Evolutionary conservation across 2,113 vertebrate species (phyloP).

Genomic region (Ageneiosus marmoratus): DNA sequence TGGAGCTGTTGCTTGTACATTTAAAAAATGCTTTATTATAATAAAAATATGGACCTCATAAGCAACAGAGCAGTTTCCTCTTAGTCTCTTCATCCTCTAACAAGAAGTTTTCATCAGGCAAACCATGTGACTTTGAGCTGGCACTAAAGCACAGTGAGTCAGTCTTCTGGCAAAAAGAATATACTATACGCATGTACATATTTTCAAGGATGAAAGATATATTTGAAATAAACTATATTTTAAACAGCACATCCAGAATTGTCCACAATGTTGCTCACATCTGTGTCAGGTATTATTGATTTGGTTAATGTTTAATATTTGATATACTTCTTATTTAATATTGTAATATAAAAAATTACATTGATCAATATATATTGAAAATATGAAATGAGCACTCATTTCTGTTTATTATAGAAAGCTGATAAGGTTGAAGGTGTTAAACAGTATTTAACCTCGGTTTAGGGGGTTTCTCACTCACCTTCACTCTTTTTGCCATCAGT

Average conservation of each 20-base stretch:
- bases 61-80: background rate
- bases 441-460: background rate
- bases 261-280: background rate
- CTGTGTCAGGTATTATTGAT: background rate
- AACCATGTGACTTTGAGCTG: background rate
- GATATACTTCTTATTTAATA: background rate
- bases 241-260: too few species aligned
- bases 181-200: background rate
- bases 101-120: background rate
- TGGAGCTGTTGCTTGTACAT: background rate
- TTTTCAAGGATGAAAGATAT: background rate
- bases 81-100: background rate
- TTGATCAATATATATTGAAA: background rate
- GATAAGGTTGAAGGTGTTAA: background rate
- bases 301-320: background rate
- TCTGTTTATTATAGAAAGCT: background rate
- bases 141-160: background rate
- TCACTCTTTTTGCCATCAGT: background rate
- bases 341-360: background rate
- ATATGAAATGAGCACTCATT: background rate
- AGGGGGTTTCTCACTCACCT: background rate
- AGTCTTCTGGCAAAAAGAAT: background rate
- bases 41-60: background rate
- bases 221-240: background rate
- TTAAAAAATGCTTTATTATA: background rate